phyloP scores from a whole-genome alignment of 2,888 invertebrate genomes.

The Corbicula japonica region DNA sequence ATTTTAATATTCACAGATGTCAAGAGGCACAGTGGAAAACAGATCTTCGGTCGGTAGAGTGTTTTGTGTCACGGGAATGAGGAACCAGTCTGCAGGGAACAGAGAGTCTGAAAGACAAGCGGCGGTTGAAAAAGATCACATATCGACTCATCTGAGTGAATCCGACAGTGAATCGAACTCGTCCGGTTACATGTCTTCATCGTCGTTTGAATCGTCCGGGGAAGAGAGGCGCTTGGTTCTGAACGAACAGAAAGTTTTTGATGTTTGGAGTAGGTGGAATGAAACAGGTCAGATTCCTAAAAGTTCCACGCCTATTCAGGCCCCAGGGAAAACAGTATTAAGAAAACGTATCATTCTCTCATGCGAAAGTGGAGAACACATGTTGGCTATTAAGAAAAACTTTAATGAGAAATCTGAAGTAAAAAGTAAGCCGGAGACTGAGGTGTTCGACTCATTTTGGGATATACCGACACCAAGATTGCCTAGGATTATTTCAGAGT shows the following conservation, averaged over 20 bases:
- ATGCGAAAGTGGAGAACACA: background rate
- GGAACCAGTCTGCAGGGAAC: background rate
- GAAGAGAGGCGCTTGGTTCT: conserved; percentile 57
- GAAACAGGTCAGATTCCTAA: conserved; percentile 35
- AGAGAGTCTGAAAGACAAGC: background rate
- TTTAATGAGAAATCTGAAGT: background rate
- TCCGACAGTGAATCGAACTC: conserved; percentile 57
- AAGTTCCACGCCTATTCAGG: conserved; percentile 58
- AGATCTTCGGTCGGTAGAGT: conserved; percentile 36
- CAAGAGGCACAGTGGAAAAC: conserved; percentile 5
- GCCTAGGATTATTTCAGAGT: conserved; percentile 28
- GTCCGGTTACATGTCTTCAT: conserved; percentile 65
- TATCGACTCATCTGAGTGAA: conserved; percentile 11
- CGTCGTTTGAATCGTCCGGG: conserved; percentile 61
- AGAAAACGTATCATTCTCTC: conserved; percentile 11
- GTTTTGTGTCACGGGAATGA: conserved; percentile 59
- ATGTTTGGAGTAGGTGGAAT: conserved; percentile 56
- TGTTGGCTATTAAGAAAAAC: conserved; percentile 33
- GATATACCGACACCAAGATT: conserved; percentile 45
- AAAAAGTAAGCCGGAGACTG: background rate
- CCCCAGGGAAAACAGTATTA: background rate
- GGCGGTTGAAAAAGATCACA: background rate
- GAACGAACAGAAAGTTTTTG: conserved; percentile 60
- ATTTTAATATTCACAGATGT: conserved; percentile 21
- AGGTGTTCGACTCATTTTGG: conserved; percentile 50